Evolutionary conservation across 2,113 vertebrate species (phyloP).

Genomic region (Eidolon helvum): DNA sequence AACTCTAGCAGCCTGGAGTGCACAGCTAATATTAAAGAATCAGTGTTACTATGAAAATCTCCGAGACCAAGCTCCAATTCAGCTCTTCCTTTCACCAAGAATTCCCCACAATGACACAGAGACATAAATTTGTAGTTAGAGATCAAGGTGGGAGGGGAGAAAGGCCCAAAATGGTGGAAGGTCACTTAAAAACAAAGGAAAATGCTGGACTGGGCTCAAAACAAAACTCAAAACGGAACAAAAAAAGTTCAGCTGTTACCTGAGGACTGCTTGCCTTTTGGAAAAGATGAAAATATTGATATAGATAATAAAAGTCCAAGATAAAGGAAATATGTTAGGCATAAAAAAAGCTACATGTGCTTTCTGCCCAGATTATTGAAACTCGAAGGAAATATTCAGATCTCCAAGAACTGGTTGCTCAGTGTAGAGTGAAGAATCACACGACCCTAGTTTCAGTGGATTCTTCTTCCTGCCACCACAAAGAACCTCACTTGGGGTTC

Average conservation of each 20-base stretch:
- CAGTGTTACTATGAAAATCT: constrained; percentile 71
- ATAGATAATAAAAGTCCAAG: constrained; percentile 37
- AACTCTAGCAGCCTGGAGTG: constrained; percentile 74
- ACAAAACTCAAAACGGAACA: constrained; percentile 45
- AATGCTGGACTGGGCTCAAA: constrained; percentile 37
- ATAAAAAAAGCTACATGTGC: constrained; percentile 51
- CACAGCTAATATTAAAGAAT: constrained; percentile 79
- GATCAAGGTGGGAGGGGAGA: constrained; percentile 52
- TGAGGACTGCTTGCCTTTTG: constrained; percentile 59
- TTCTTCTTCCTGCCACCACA: background rate
- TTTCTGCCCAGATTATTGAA: constrained; percentile 10
- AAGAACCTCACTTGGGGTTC: background rate
- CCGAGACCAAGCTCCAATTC: constrained; percentile 60
- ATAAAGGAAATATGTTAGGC: constrained; percentile 64
- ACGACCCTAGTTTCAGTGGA: background rate
- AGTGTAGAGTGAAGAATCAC: background rate
- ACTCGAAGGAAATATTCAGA: background rate
- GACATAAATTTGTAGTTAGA: constrained; percentile 54
- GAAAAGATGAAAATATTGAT: constrained; percentile 60
- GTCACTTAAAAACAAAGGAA: constrained; percentile 51
- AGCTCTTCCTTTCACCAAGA: constrained; percentile 55
- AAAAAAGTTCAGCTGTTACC: background rate
- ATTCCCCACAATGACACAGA: constrained; percentile 56
- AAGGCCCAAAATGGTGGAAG: background rate
- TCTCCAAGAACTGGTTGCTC: background rate